Conservation (phyloP, 2,888 invertebrate species). For the Watsonalla cultraria region DNA sequence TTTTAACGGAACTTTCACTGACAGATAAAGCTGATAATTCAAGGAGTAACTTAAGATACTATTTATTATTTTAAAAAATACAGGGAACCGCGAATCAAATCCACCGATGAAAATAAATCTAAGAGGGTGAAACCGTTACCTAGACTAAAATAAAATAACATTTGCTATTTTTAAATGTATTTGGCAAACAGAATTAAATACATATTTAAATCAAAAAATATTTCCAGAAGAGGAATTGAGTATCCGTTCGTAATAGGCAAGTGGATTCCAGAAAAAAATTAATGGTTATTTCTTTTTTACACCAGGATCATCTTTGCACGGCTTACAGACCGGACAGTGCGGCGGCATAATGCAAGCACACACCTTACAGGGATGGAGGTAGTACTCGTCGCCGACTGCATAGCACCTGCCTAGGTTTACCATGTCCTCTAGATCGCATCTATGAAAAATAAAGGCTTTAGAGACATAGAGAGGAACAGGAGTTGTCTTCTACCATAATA, state of each 20-base stretch:
- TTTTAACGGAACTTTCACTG: too few species aligned
- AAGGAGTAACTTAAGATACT: too few species aligned
- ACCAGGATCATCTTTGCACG: constrained; percentile 5
- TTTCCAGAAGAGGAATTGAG: not conserved
- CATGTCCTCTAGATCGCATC: constrained; percentile 61
- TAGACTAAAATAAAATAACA: too few species aligned
- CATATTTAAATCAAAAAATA: not conserved
- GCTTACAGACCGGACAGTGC: constrained; percentile 23
- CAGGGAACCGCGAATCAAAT: too few species aligned
- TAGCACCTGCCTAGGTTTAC: constrained; percentile 58
- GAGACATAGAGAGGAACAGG: not conserved
- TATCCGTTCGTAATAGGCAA: too few species aligned
- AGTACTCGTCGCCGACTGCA: constrained; percentile 60
- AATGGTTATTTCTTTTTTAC: not conserved
- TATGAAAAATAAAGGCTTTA: constrained; percentile 16
- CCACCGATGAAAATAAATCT: too few species aligned
- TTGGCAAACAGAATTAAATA: too few species aligned
- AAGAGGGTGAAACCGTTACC: too few species aligned
- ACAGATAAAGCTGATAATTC: too few species aligned
- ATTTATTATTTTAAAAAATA: too few species aligned
- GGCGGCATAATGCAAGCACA: constrained; percentile 5
- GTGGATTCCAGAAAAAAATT: not conserved
- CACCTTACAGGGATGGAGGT: constrained; percentile 38
- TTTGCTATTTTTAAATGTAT: too few species aligned
- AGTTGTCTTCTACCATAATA: too few species aligned